Evolutionary conservation across 1,140 invertebrate species (phyloP).

Genomic region (Drosophila pallidifrons): DNA sequence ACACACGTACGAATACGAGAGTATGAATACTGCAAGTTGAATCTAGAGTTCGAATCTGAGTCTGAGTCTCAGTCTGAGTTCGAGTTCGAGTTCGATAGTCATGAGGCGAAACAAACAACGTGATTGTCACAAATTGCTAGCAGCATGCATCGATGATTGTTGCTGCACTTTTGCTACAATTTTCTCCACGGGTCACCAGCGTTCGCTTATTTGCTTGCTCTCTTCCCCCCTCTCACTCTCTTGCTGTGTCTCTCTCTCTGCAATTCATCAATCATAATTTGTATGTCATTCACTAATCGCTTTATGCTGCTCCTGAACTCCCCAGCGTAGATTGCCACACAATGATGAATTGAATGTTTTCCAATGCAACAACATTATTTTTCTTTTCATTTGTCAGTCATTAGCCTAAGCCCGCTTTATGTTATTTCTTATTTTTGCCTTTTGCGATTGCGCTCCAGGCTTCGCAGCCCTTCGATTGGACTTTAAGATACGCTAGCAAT

Average conservation of each 20-base stretch:
- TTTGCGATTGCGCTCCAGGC: background rate
- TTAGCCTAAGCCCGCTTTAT: constrained; percentile 15
- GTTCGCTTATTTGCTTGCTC: constrained; percentile 14
- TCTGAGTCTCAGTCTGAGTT: background rate
- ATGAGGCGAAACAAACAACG: constrained; percentile 48
- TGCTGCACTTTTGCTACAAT: constrained; percentile 76
- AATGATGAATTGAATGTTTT: constrained; percentile 68
- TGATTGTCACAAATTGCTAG: constrained; percentile 77
- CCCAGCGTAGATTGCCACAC: constrained; percentile 60
- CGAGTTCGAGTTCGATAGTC: constrained; percentile 14
- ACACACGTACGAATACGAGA: background rate
- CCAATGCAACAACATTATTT: constrained; percentile 26
- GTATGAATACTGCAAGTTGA: too few relatives aligned
- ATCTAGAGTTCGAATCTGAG: background rate
- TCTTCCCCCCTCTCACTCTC: background rate
- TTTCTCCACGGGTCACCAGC: constrained; percentile 72
- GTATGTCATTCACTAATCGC: constrained; percentile 78
- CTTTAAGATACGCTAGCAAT: background rate
- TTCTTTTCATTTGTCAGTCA: constrained; percentile 15
- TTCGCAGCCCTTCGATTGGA: background rate
- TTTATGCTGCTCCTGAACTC: constrained; percentile 64
- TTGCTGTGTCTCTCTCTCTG: constrained; percentile 3
- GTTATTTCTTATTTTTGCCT: background rate
- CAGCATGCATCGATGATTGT: constrained; percentile 52
- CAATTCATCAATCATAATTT: constrained; percentile 81